Conservation (phyloP, 1,140 invertebrate species). For the Ceratosolen solmsi region DNA sequence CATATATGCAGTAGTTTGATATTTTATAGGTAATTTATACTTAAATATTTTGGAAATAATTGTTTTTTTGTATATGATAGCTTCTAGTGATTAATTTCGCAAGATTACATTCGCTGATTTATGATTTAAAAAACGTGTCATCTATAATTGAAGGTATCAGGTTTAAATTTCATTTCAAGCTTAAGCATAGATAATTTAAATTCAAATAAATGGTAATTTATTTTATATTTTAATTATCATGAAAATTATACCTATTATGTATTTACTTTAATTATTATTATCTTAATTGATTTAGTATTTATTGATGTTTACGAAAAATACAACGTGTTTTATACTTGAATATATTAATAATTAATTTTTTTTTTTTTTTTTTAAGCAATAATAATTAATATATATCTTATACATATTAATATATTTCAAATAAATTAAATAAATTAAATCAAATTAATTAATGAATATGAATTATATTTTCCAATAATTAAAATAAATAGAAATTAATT, state of each 20-base stretch:
- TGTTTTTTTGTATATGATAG: neutral
- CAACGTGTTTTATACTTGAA: too few relatives aligned
- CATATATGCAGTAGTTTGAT: neutral
- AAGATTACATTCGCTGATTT: neutral
- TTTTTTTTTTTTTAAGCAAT: too few relatives aligned
- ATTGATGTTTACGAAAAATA: too few relatives aligned
- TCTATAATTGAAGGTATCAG: neutral
- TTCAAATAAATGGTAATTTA: conserved; percentile 9
- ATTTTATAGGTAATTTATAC: conserved; percentile 13
- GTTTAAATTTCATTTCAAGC: conserved; percentile 1
- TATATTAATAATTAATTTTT: too few relatives aligned
- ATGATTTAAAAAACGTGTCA: neutral
- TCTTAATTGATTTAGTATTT: neutral
- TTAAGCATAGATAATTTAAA: neutral
- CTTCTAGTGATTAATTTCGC: neutral
- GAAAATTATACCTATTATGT: neutral
- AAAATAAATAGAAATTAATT: too few relatives aligned
- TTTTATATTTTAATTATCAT: conserved; percentile 1
- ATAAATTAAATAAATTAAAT: too few relatives aligned
- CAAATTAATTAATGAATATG: too few relatives aligned
- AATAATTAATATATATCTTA: too few relatives aligned
- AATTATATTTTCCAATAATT: too few relatives aligned
- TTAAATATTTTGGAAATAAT: neutral
- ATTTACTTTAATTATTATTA: neutral
- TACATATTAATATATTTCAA: too few relatives aligned